Evolutionary conservation across 2,113 vertebrate genomes (phyloP), one percentile per base, ranked within the genome.

Genomic region (Trachemys scripta): DNA sequence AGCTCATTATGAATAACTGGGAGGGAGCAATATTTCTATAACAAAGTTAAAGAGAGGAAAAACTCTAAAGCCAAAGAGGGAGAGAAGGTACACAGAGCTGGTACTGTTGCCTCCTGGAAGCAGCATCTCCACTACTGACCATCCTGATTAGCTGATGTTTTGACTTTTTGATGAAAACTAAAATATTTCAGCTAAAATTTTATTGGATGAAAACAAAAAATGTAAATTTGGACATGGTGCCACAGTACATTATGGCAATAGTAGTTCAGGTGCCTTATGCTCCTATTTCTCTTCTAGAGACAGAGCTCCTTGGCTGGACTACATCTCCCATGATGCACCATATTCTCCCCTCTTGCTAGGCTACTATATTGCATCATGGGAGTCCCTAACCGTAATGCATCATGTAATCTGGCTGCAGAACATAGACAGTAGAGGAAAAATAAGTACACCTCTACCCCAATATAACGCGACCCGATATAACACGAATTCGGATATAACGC

Each of bases 1-100:
- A 97, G 84, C 14, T 87, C 78, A 83, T 80, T 95, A 79, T 14
- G 79, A 54, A n/a, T 89, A 42, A 89, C 59, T 3, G 86, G 83
- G 12, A 4, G 19, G 69, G 19, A 86, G 82, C 90, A 95, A 5
- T 85, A 86, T 84, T 94, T 92, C 81, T 35, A 6, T 22, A 92
- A 76, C 5, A 85, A 57, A 96, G 9, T 2, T 22, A 89, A 93
- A 87, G 0, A 31, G 11, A 91, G 13, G 47, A 91, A 94, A n/a
- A 84, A 35, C 10, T 89, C 24, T 89, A 45, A 92, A 80, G 49
- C 42, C 62, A 57, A 8, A 80, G 49, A 83, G 85, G 35, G 79
- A 57, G 38, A 93, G 22, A 59, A 78, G 16, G 6, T 53, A 56
- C 25, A 11, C 6, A 54, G n/a, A 92, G 82, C 88, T 22, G 6